Evolutionary conservation across 2,113 vertebrate genomes (phyloP).

Genomic region (Rhagologus leucostigma): DNA sequence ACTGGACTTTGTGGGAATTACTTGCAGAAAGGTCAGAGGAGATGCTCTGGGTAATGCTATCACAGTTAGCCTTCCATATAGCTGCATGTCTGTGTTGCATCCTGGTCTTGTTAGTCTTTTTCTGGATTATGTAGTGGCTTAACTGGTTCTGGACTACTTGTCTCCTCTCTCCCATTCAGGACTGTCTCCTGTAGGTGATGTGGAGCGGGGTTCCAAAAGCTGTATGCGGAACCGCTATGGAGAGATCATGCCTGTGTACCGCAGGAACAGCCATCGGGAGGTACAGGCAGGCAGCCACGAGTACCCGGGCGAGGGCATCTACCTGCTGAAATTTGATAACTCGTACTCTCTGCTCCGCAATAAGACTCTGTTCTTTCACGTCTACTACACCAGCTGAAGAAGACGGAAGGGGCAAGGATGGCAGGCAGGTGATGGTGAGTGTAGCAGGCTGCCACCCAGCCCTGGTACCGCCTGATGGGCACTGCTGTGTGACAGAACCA

Average conservation of each 20-base stretch:
- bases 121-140: not conserved
- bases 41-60: not conserved
- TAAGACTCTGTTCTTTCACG: slow-evolving; percentile 95
- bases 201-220: slow-evolving; percentile 89
- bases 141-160: not conserved
- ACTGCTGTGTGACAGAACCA: not conserved
- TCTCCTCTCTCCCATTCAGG: slow-evolving; percentile 67
- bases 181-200: slow-evolving; percentile 83
- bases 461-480: not conserved
- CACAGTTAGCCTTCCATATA: not conserved
- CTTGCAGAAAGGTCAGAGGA: not conserved
- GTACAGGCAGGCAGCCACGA: slow-evolving; percentile 92
- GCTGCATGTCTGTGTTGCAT: not conserved
- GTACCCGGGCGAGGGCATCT: slow-evolving; percentile 95
- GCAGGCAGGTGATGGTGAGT: not conserved
- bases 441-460: slow-evolving; percentile 47
- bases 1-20: not conserved
- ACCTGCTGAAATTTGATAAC: slow-evolving; percentile 97
- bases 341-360: slow-evolving; percentile 96
- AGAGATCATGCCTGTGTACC: slow-evolving; percentile 91
- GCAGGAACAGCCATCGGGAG: slow-evolving; percentile 89
- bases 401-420: not conserved
- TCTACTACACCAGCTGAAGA: slow-evolving; percentile 87
- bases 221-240: slow-evolving; percentile 81
- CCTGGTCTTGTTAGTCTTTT: not conserved